Evolutionary conservation across 2,888 invertebrate species (phyloP).

Genomic region (Mongoloraphidia duomilia): DNA sequence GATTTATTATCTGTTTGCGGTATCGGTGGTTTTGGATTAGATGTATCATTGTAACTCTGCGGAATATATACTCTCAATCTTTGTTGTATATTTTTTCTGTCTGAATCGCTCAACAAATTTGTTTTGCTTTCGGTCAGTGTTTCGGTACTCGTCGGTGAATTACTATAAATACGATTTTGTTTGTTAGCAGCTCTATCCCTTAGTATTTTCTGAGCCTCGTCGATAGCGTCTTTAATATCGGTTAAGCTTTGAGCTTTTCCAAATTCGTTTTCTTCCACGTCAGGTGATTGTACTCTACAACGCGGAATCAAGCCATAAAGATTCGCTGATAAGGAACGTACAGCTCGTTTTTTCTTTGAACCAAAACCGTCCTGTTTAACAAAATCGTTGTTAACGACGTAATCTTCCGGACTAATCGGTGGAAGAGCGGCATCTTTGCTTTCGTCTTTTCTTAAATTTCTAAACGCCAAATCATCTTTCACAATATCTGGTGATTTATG

Average conservation of each 20-base stretch:
- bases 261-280: constrained; percentile 37
- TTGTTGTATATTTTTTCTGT: constrained; percentile 14
- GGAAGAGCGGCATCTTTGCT: constrained; percentile 36
- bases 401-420: constrained; percentile 34
- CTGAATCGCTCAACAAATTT: constrained; percentile 24
- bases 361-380: constrained; percentile 28
- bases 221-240: constrained; percentile 32
- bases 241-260: constrained; percentile 39
- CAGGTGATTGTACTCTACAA: constrained; percentile 33
- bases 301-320: constrained; percentile 62
- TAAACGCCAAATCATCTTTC: constrained; percentile 75
- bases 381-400: constrained; percentile 35
- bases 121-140: constrained; percentile 25
- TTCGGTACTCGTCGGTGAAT: constrained; percentile 21
- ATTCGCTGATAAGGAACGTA: constrained; percentile 71
- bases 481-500: constrained; percentile 66
- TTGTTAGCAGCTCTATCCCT: constrained; percentile 23
- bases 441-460: constrained; percentile 70
- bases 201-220: constrained; percentile 29
- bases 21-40: constrained; percentile 19
- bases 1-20: constrained; percentile 15
- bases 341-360: constrained; percentile 62
- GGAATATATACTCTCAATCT: constrained; percentile 15
- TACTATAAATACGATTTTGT: constrained; percentile 9
- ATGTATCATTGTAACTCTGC: constrained; percentile 14